Percentiles rank a stretch among this genome's conserved stretches.
Conservation (phyloP, 2,113 vertebrate genomes). For the Lasiurus cinereus region DNA sequence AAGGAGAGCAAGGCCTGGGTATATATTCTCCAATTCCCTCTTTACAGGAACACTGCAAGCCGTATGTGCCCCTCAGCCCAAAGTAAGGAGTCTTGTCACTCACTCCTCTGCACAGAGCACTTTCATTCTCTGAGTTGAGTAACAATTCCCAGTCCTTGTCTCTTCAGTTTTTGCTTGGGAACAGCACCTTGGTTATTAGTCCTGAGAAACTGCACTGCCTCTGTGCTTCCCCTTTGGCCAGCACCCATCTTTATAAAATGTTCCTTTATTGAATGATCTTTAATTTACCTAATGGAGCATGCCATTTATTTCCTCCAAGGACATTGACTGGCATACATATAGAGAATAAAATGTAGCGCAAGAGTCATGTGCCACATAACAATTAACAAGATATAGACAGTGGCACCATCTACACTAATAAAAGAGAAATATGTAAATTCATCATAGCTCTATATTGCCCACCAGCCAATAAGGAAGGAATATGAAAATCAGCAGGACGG, state of each 20-base stretch:
- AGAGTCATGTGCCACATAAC: background rate
- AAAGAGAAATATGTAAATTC: too few relatives aligned
- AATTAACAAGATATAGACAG: background rate
- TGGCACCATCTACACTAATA: background rate
- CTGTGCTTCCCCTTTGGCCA: background rate
- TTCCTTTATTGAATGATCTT: background rate
- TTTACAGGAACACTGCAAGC: background rate
- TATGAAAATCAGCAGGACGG: too few relatives aligned
- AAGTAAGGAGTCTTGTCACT: background rate
- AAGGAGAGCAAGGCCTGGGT: background rate
- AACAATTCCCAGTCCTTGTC: background rate
- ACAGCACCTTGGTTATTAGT: too few relatives aligned
- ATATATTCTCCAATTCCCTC: background rate
- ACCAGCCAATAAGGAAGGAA: too few relatives aligned
- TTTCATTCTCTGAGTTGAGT: background rate
- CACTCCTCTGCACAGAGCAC: background rate
- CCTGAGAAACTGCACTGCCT: fast-evolving
- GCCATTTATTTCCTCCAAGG: background rate
- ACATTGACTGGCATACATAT: background rate
- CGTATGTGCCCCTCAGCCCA: background rate
- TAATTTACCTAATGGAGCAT: constrained; percentile 4
- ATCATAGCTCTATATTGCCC: too few relatives aligned
- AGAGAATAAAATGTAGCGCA: constrained; percentile 17
- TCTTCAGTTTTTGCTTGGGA: background rate
- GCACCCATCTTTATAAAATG: background rate